Conservation (phyloP, 92 coral and sea anemone species). For the Pocillopora meandrina region DNA sequence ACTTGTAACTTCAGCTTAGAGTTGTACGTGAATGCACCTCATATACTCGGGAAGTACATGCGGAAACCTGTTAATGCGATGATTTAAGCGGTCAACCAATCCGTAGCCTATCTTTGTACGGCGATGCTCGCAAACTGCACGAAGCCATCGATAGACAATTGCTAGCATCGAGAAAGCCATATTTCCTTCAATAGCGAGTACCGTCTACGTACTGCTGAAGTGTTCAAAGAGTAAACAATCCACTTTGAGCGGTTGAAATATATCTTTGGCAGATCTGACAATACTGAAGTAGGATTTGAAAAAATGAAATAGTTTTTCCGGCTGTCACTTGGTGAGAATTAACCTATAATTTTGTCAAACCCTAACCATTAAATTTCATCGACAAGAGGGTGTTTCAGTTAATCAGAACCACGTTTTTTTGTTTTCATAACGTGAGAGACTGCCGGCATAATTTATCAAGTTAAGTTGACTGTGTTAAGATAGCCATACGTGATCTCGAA, state of each 20-base stretch:
- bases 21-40: constrained; percentile 28
- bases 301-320: too few relatives aligned
- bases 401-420: too few relatives aligned
- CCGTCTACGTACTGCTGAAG: not conserved
- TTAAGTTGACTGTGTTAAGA: too few relatives aligned
- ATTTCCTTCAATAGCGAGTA: constrained; percentile 1
- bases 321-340: too few relatives aligned
- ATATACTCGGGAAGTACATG: constrained; percentile 15
- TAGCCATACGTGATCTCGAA: too few relatives aligned
- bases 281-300: too few relatives aligned
- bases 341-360: too few relatives aligned
- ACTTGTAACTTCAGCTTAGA: not conserved
- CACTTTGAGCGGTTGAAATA: not conserved
- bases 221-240: not conserved
- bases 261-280: too few relatives aligned
- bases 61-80: constrained; percentile 39
- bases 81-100: constrained; percentile 30
- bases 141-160: not conserved
- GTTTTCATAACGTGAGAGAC: too few relatives aligned
- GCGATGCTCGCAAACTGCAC: constrained; percentile 17
- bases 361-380: too few relatives aligned
- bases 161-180: not conserved
- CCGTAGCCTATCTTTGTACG: constrained; percentile 5
- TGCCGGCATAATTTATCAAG: too few relatives aligned
- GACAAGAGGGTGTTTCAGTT: too few relatives aligned